Evolutionary conservation across 2,888 invertebrate genomes (phyloP).

Genomic region (Trichogramma evanescens): DNA sequence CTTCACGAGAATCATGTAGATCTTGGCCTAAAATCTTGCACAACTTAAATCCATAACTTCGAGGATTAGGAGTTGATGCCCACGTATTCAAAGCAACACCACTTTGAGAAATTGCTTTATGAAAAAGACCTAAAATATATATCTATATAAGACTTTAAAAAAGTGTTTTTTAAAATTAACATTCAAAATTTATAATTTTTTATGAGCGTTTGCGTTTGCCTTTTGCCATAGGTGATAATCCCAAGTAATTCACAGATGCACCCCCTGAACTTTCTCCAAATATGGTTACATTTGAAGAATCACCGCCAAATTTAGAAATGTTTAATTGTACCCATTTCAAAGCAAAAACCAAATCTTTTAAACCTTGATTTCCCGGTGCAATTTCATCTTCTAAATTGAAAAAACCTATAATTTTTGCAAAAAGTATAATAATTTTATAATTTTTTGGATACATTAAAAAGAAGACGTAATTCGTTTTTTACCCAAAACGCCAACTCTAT

Average conservation of each 20-base stretch:
- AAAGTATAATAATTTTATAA: neutral
- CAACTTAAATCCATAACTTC: slow-evolving; percentile 21
- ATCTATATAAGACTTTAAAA: neutral
- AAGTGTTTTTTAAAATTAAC: neutral
- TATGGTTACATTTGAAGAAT: slow-evolving; percentile 31
- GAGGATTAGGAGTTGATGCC: slow-evolving; percentile 24
- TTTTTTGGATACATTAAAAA: neutral
- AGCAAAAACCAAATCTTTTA: slow-evolving; percentile 33
- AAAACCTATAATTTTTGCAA: slow-evolving; percentile 27
- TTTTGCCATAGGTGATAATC: slow-evolving; percentile 27
- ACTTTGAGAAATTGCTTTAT: slow-evolving; percentile 35
- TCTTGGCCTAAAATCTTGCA: slow-evolving; percentile 26
- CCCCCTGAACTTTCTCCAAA: slow-evolving; percentile 35
- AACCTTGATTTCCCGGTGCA: slow-evolving; percentile 33
- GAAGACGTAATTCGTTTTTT: neutral
- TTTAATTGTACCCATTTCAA: slow-evolving; percentile 31
- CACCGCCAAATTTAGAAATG: slow-evolving; percentile 31
- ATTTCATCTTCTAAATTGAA: slow-evolving; percentile 31
- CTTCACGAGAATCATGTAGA: slow-evolving; percentile 26
- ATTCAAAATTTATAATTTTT: neutral
- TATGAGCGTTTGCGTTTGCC: slow-evolving; percentile 4
- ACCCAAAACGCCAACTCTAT: slow-evolving; percentile 27
- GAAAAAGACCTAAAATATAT: slow-evolving; percentile 31
- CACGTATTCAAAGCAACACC: slow-evolving; percentile 30
- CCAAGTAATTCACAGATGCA: slow-evolving; percentile 28